Evolutionary conservation across 2,888 invertebrate species (phyloP), one percentile per base, ranked within the genome.

Genomic region (Eilema caniola): DNA sequence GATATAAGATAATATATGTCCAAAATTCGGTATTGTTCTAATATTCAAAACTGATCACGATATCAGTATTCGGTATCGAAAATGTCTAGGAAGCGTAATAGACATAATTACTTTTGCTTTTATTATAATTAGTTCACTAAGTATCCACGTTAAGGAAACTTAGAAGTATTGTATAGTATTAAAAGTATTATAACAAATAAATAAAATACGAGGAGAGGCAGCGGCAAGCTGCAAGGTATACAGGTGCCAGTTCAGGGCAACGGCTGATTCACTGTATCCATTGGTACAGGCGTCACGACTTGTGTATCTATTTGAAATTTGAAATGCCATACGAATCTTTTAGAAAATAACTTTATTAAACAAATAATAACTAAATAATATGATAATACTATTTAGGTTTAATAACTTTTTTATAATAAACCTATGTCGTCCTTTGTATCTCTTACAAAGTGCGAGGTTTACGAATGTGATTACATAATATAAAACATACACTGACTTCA

Each of bases 241-340:
- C 93, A 92, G 93, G 94, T 94, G 93, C 81, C 78, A 63, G 87
- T 90, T 86, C 91, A 88, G 90, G 92, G 91, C 93, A 91, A 89
- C 91, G 90, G 91, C 90, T 86, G 73, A 71, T 70, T 61, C 68
- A 80, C 72, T 68, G 79, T 76, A 25, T 83, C 85, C 94, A 88
- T 73, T 88, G 80, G 71, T 53, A 8, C 2, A 20, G 12, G 71
- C 80, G 85, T 62, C 41, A 86, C 84, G 84, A 66, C 28, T 57
- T 57, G 23, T 64, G n/a, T n/a, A n/a, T n/a, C n/a, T n/a, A n/a
- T n/a, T n/a, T n/a, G n/a, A n/a, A n/a, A n/a, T 14, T 64, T 25
- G 8, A 25, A 24, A 59, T 25, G 1, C 24, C 12, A 24, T 14
- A 24, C 24, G 23, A 24, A 57, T 57, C 24, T 12, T 12, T 5